These are phyloP conservation scores for Sebastes trivittatus DNA, from an alignment of 2,797 vertebrate genomes.

Conservation along the genomic window DNA sequence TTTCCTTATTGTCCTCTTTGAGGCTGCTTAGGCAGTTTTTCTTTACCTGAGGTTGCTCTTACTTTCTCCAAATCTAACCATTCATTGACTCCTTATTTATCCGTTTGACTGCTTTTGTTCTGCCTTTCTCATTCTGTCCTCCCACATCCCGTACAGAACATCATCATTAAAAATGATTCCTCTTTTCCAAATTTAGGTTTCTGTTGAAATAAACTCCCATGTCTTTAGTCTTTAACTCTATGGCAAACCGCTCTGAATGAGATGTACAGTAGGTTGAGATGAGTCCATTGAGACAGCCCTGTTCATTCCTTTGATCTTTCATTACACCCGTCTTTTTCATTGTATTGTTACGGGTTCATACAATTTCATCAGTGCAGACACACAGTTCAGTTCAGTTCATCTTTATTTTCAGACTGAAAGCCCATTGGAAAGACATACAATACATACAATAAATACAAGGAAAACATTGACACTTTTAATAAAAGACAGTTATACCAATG, in stretches of 20 bases:
- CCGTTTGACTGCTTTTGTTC: neutral
- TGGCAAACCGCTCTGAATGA: neutral
- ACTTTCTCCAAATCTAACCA: neutral
- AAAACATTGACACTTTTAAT: neutral
- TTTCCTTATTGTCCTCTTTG: neutral
- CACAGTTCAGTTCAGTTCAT: neutral
- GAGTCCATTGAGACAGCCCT: neutral
- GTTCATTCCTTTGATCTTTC: conserved; percentile 4
- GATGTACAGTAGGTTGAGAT: neutral
- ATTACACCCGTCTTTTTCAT: neutral
- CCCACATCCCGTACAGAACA: neutral
- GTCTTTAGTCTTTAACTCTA: neutral
- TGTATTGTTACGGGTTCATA: neutral
- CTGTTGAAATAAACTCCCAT: neutral
- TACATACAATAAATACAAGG: neutral
- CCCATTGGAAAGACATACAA: neutral
- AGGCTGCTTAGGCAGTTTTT: neutral
- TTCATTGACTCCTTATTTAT: neutral
- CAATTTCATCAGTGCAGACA: neutral
- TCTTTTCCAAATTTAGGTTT: neutral
- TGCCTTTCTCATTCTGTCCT: neutral
- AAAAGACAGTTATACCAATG: neutral
- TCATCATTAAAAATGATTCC: neutral
- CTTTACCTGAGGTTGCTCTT: neutral
- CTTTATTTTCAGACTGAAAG: neutral